Percentiles rank a stretch among this genome's conserved stretches.
Conservation (phyloP, 2,113 vertebrate genomes). For the Benitochromis conjunctus region DNA sequence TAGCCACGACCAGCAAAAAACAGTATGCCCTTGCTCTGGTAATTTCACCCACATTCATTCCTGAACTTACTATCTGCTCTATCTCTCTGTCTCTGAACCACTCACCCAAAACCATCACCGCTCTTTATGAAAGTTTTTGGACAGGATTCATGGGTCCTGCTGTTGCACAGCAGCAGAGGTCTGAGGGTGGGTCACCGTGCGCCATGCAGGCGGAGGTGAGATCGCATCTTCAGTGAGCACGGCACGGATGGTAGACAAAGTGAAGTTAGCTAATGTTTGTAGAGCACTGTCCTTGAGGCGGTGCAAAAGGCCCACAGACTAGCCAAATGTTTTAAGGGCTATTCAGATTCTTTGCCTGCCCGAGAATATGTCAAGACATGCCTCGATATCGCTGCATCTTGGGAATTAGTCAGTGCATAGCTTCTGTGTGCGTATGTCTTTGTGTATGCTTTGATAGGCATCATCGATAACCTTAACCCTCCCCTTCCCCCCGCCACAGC, state of each 20-base stretch:
- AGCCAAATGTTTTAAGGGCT: conserved; percentile 29
- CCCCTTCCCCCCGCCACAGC: not conserved
- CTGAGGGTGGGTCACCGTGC: conserved; percentile 79
- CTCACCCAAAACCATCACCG: conserved; percentile 30
- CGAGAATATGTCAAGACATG: conserved; percentile 53
- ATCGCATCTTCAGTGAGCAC: conserved; percentile 82
- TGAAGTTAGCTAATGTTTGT: conserved; percentile 23
- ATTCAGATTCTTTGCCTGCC: conserved; percentile 54
- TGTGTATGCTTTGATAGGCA: conserved; percentile 46
- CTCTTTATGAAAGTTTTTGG: conserved; percentile 25
- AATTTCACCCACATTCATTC: conserved; percentile 59
- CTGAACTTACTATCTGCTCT: conserved; percentile 32
- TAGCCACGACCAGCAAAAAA: not conserved
- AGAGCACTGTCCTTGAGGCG: conserved; percentile 28
- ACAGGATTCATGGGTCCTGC: conserved; percentile 30
- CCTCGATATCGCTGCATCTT: conserved; percentile 48
- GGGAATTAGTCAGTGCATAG: conserved; percentile 12
- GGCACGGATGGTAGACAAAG: conserved; percentile 21
- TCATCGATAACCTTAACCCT: conserved; percentile 39
- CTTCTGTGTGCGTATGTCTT: conserved; percentile 14
- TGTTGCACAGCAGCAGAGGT: conserved; percentile 13
- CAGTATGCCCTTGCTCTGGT: not conserved
- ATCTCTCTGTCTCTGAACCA: conserved; percentile 67
- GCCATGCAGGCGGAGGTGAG: conserved; percentile 86
- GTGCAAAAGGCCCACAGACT: conserved; percentile 17